Base-by-base conservation (phyloP, 1,140 invertebrate species). In the Caenorhabditis briggsae region DNA sequence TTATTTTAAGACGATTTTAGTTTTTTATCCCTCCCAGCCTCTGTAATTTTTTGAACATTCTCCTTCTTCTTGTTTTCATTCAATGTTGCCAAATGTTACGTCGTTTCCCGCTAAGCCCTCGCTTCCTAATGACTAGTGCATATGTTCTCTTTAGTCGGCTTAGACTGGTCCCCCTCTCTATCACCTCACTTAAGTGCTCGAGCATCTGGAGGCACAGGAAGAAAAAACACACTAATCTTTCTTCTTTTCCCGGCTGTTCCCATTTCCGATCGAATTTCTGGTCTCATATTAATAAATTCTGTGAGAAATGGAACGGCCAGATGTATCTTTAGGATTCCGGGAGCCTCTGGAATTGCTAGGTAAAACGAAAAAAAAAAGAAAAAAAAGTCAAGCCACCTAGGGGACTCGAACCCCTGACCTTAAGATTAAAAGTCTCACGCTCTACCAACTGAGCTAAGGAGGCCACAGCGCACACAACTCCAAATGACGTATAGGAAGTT, bases 1-100 rank as follows among this genome's bases (percentile, higher is more conserved):
- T 61, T 61, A 25, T 61, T 18, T 58, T 20, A 58, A 58, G 16
- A n/a, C 8, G 50, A 16, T 53, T 53, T 53, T 16, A 53, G 50
- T 53, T 53, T 53, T 53, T 53, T 11, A 53, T 53, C 50, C 50
- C 50, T 53, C 50, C 16, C 56, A 53, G 16, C 11, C 11, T 53
- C 50, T 18, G 59, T 61, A 25, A 3, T 25, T n/a, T 3, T 11
- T 23, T 25, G 14, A 6, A 14, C 7, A 41, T 2, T 33, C 12
- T 18, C 9, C 8, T 43, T 3, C 43, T 70, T 70, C 6, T 41
- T 43, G 12, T 41, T 23, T n/a, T 7, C 46, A 23, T 48, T 18
- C 50, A 50, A 78, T 78, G 70, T 78, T 78, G 70, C 70, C 70
- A 78, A 78, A 78, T 78, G 70, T 78, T 78, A 78, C 43, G 70